phyloP scores from a whole-genome alignment of 2,888 invertebrate species.

The Deilephila elpenor region DNA sequence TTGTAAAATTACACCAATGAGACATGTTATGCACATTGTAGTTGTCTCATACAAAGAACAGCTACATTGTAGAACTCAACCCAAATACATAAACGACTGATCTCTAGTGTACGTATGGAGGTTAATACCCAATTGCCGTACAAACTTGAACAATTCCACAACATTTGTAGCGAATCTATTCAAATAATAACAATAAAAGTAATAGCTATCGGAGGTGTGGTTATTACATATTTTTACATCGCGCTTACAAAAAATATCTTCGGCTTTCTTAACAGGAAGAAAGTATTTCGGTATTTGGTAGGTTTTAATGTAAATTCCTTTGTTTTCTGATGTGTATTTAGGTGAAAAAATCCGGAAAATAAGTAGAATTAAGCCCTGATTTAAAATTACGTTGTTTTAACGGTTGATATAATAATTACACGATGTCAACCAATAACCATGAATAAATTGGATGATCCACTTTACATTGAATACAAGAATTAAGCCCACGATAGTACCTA shows the following conservation, averaged over 20 bases:
- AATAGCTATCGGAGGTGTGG: background rate
- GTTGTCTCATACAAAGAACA: too few species aligned
- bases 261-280: background rate
- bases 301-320: background rate
- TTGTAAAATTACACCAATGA: too few species aligned
- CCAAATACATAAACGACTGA: background rate
- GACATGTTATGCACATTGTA: too few species aligned
- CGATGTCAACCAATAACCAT: too few species aligned
- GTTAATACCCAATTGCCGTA: background rate
- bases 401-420: too few species aligned
- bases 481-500: too few species aligned
- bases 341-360: too few species aligned
- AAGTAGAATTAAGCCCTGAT: too few species aligned
- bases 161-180: conserved; percentile 8
- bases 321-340: background rate
- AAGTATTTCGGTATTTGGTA: background rate
- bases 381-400: too few species aligned
- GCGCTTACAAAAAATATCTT: background rate
- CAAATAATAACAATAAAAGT: conserved; percentile 1
- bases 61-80: background rate
- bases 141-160: background rate
- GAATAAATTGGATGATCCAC: too few species aligned
- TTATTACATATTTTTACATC: background rate
- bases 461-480: too few species aligned
- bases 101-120: background rate